phyloP scores from a whole-genome alignment of 2,888 invertebrate genomes.

The Timema podura region DNA sequence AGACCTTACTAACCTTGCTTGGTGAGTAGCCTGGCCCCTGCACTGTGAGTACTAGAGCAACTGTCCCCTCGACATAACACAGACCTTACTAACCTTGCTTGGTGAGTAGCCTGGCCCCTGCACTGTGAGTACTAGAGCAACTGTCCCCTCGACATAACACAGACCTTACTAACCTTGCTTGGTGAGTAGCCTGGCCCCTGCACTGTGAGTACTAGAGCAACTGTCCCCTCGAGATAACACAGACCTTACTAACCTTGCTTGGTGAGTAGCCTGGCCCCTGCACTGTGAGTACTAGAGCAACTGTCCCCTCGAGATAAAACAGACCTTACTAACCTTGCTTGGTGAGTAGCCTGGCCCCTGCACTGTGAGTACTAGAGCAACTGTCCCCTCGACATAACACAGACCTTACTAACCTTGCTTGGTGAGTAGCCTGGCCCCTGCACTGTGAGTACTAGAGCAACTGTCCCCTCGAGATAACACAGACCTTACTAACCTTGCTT shows the following conservation, averaged over 20 bases:
- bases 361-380: constrained; percentile 59
- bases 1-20: constrained; percentile 60
- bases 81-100: constrained; percentile 66
- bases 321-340: constrained; percentile 66
- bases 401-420: constrained; percentile 66
- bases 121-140: constrained; percentile 59
- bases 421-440: constrained; percentile 62
- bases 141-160: constrained; percentile 41
- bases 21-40: constrained; percentile 62
- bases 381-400: constrained; percentile 41
- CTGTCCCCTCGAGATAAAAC: constrained; percentile 41
- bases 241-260: constrained; percentile 66
- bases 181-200: constrained; percentile 62
- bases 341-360: constrained; percentile 62
- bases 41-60: constrained; percentile 59
- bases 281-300: constrained; percentile 59
- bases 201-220: constrained; percentile 59
- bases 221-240: constrained; percentile 41
- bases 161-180: constrained; percentile 66
- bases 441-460: constrained; percentile 59
- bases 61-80: constrained; percentile 41
- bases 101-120: constrained; percentile 62
- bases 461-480: constrained; percentile 41
- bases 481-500: constrained; percentile 66
- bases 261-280: constrained; percentile 62